Evolutionary conservation across 2,797 vertebrate genomes (phyloP), one percentile per base, ranked within the genome.

Genomic region (Myripristis murdjan): DNA sequence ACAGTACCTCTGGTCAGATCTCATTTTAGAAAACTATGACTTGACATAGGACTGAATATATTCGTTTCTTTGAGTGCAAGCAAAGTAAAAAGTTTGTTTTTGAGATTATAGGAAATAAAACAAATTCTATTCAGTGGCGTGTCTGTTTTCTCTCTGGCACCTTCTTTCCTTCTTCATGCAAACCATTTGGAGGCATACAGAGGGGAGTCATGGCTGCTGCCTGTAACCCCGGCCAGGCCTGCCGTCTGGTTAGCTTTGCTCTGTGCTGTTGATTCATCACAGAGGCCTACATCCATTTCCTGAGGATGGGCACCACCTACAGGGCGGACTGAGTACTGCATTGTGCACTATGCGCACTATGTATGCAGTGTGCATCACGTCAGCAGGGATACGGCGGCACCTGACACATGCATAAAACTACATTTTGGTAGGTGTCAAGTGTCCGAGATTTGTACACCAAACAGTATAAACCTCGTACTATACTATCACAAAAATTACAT

Each of bases 31-130:
- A 62, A 68, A 70, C 79, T 86, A 89, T 55, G 44, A 82, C 82
- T 82, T 82, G 74, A 94, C 91, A 87, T 91, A 80, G 69, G 90
- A 89, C 66, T 94, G 89, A 89, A 80, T 93, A 93, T 91, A 93
- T 94, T 93, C 91, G 79, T 93, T 92, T 94, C 93, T 91, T 66
- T 91, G 86, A 92, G 94, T 94, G 92, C 83, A 88, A 95, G 78
- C 93, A 95, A 93, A 93, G 87, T 95, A 92, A 91, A 89, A 82
- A 82, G 91, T 94, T 91, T 93, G 88, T 96, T 95, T 90, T 94
- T 92, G 85, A 93, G n/a, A 92, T 93, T 88, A 93, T 90, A 96
- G 95, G 92, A 96, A 97, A 96, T 95, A 96, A 96, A 92, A 95
- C 82, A 90, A 91, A 93, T 89, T 95, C 92, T 96, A 95, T 95